phyloP scores from a whole-genome alignment of 2,888 invertebrate genomes.

The Arge pagana region DNA sequence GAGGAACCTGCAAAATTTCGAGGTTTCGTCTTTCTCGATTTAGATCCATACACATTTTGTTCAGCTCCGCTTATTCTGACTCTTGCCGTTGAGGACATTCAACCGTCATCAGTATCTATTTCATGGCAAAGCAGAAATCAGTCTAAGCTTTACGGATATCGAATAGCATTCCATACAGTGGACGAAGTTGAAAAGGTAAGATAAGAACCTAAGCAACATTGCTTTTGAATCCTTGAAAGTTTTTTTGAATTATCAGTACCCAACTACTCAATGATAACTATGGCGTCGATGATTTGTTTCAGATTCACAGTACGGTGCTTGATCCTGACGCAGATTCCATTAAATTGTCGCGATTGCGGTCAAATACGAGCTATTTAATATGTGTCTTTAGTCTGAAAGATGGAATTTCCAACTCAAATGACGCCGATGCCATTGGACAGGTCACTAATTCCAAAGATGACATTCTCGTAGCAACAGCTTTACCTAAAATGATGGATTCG shows the following conservation, averaged over 20 bases:
- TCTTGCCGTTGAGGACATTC: slow-evolving; percentile 85
- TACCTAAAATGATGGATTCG: slow-evolving; percentile 69
- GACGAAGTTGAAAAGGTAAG: slow-evolving; percentile 64
- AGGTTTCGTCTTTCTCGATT: slow-evolving; percentile 74
- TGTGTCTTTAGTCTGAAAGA: slow-evolving; percentile 80
- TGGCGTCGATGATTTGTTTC: slow-evolving; percentile 50
- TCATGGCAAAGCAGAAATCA: slow-evolving; percentile 91
- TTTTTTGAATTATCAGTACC: too few species aligned
- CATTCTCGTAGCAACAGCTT: slow-evolving; percentile 63
- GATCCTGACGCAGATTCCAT: slow-evolving; percentile 76
- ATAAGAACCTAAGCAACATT: too few species aligned
- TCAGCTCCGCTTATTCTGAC: slow-evolving; percentile 81
- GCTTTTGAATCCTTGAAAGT: too few species aligned
- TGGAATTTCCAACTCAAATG: slow-evolving; percentile 48
- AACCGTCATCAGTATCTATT: slow-evolving; percentile 83
- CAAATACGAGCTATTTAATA: slow-evolving; percentile 82
- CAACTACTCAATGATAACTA: too few species aligned
- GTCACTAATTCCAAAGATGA: slow-evolving; percentile 48
- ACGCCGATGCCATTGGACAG: slow-evolving; percentile 43
- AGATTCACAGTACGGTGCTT: slow-evolving; percentile 78
- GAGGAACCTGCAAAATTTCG: slow-evolving; percentile 82
- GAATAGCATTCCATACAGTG: slow-evolving; percentile 80
- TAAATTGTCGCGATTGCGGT: slow-evolving; percentile 73
- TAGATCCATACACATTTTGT: slow-evolving; percentile 82
- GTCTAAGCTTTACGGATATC: slow-evolving; percentile 81